Percentiles rank a stretch among this genome's conserved stretches.
These are phyloP conservation scores for Hymenopus coronatus DNA, from an alignment of 2,888 invertebrate species.

Conservation along the genomic window DNA sequence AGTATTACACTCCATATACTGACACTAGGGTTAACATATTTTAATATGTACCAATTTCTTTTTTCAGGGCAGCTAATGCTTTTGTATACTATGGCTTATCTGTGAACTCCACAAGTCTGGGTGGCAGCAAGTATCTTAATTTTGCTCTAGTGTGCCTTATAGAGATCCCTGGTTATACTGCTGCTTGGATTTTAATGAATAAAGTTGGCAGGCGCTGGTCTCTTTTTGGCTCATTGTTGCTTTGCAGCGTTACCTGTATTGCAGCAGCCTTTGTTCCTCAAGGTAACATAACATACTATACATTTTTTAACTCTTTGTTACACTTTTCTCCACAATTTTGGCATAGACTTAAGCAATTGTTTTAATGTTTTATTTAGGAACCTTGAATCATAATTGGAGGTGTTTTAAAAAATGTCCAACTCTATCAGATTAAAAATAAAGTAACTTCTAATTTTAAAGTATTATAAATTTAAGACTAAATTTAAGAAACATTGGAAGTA, in stretches of 20 bases:
- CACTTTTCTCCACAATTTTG: background rate
- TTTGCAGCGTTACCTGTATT: slow-evolving; percentile 55
- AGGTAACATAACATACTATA: slow-evolving; percentile 41
- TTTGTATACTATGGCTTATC: slow-evolving; percentile 41
- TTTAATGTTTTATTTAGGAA: too few relatives aligned
- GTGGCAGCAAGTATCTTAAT: slow-evolving; percentile 39
- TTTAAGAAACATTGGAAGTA: too few relatives aligned
- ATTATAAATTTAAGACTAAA: too few relatives aligned
- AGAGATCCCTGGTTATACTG: slow-evolving; percentile 59
- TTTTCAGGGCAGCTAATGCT: slow-evolving; percentile 39
- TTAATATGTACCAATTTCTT: background rate
- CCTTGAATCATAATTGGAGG: too few relatives aligned
- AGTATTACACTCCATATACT: background rate
- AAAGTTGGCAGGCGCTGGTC: slow-evolving; percentile 54
- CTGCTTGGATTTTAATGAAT: slow-evolving; percentile 46
- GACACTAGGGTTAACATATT: background rate
- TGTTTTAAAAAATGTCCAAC: too few relatives aligned
- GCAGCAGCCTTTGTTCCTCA: slow-evolving; percentile 54
- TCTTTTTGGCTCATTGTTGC: slow-evolving; percentile 52
- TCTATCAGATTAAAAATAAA: too few relatives aligned
- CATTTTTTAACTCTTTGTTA: background rate
- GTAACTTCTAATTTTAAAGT: too few relatives aligned
- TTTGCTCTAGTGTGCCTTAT: slow-evolving; percentile 41
- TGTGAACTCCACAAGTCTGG: slow-evolving; percentile 39
- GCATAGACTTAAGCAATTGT: too few relatives aligned